These are phyloP conservation scores for Campylomormyrus numenius DNA, from an alignment of 2,113 vertebrate species.

Conservation along the genomic window DNA sequence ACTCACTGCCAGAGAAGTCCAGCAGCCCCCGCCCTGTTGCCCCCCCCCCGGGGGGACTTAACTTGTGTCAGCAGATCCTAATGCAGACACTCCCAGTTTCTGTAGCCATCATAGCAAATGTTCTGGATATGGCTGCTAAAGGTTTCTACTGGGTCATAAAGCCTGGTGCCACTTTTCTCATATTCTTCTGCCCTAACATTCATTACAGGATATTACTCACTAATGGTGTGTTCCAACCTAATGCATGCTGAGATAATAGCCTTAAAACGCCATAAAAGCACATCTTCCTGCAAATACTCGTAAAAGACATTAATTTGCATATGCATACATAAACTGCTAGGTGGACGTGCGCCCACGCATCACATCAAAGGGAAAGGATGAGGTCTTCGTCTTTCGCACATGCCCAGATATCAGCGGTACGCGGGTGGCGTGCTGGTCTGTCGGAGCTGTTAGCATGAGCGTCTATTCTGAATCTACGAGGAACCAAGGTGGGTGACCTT, in stretches of 20 bases:
- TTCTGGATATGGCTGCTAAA: neutral
- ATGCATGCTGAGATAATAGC: neutral
- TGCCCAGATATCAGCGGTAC: neutral
- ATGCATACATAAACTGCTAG: neutral
- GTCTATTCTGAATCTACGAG: neutral
- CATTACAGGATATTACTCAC: neutral
- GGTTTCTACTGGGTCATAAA: neutral
- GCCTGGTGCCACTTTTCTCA: neutral
- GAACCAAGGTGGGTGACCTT: neutral
- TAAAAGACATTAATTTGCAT: neutral
- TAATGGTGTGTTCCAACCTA: neutral
- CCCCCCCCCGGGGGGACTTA: neutral
- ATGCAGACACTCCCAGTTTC: neutral
- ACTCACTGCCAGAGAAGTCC: neutral
- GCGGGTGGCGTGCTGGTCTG: neutral
- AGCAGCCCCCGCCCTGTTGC: neutral
- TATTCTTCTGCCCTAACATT: neutral
- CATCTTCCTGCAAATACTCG: neutral
- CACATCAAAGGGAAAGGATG: neutral
- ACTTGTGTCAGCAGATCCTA: neutral
- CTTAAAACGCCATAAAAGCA: neutral
- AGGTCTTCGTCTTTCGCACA: neutral
- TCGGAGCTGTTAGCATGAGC: neutral
- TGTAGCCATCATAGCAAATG: neutral
- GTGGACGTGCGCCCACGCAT: neutral